Conservation (phyloP, 1,140 invertebrate genomes). For the Ephestia elutella region DNA sequence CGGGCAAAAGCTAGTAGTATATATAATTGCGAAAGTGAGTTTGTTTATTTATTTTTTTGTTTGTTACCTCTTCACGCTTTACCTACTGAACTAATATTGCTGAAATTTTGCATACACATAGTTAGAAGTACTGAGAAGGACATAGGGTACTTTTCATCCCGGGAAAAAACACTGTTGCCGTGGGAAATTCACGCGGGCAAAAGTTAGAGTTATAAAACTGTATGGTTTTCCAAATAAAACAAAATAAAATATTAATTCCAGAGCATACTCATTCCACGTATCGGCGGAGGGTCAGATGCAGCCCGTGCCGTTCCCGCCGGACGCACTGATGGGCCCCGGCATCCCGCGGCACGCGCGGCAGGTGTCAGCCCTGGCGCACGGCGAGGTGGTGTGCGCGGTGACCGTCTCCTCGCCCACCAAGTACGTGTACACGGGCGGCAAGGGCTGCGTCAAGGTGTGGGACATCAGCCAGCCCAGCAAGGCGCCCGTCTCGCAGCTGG, state of each 20-base stretch:
- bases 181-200: too few relatives aligned
- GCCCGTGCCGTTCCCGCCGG: constrained; percentile 95
- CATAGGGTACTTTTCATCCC: too few relatives aligned
- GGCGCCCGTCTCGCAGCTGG: constrained; percentile 86
- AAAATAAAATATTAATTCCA: constrained; percentile 74
- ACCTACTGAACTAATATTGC: too few relatives aligned
- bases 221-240: too few relatives aligned
- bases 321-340: constrained; percentile 93
- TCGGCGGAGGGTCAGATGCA: constrained; percentile 89
- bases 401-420: constrained; percentile 95
- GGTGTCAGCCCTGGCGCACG: constrained; percentile 95
- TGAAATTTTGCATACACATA: too few relatives aligned
- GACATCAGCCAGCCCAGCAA: constrained; percentile 90
- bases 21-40: too few relatives aligned
- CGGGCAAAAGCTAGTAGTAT: too few relatives aligned
- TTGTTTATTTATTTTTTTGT: too few relatives aligned
- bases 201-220: too few relatives aligned
- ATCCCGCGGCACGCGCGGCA: constrained; percentile 95
- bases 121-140: too few relatives aligned
- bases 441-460: constrained; percentile 98
- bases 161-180: too few relatives aligned
- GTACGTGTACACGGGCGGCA: constrained; percentile 98
- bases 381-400: constrained; percentile 94
- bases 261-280: constrained; percentile 95
- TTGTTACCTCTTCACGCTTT: too few relatives aligned